Evolutionary conservation across 1,140 invertebrate genomes (phyloP).

Genomic region (Penaeus japonicus): DNA sequence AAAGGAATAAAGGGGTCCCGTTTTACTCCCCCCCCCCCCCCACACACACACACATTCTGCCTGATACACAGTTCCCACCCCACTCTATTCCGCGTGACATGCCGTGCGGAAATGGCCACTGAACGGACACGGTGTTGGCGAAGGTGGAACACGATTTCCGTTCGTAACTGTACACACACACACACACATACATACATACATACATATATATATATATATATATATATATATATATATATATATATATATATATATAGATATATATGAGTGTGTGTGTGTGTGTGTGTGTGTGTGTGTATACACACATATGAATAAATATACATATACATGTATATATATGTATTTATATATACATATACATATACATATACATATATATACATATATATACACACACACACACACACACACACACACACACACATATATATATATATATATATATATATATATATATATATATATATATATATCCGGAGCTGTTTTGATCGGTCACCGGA

Average conservation of each 20-base stretch:
- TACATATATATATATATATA: slow-evolving; percentile 6
- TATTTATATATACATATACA: slow-evolving; percentile 1
- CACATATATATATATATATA: slow-evolving; percentile 19
- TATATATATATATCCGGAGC: neutral
- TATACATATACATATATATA: slow-evolving; percentile 7
- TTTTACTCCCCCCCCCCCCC: too few relatives aligned
- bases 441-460: neutral
- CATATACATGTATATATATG: too few relatives aligned
- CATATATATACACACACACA: neutral
- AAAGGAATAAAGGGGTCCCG: too few relatives aligned
- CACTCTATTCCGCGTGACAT: neutral
- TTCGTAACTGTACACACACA: neutral
- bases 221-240: neutral
- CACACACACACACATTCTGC: too few relatives aligned
- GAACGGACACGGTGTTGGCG: too few relatives aligned
- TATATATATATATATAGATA: neutral
- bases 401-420: neutral
- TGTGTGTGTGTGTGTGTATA: too few relatives aligned
- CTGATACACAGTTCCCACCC: too few relatives aligned
- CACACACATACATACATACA: slow-evolving; percentile 18
- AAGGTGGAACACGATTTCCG: neutral
- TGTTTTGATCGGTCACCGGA: neutral
- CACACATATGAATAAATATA: neutral
- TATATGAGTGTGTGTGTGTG: neutral
- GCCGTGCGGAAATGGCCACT: too few relatives aligned